These are phyloP conservation scores for Platycheirus rosarum DNA, from an alignment of 2,888 invertebrate genomes.

Conservation along the genomic window DNA sequence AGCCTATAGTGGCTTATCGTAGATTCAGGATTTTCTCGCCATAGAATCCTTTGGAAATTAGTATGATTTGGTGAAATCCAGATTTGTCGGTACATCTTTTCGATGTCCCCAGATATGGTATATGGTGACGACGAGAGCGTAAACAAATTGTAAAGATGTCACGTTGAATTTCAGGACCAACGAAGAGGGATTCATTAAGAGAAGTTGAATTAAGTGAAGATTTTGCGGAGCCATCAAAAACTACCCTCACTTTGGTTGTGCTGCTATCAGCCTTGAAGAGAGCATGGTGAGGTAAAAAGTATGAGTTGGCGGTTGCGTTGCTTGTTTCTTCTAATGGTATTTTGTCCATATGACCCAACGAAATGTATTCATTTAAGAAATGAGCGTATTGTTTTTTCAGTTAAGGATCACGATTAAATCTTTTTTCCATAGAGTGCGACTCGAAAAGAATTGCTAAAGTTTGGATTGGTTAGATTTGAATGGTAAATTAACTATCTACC, in stretches of 20 bases:
- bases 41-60: slow-evolving; percentile 55
- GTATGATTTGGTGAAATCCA: slow-evolving; percentile 36
- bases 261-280: slow-evolving; percentile 46
- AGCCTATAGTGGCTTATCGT: slow-evolving; percentile 25
- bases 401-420: slow-evolving; percentile 36
- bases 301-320: not conserved
- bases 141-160: slow-evolving; percentile 36
- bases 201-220: slow-evolving; percentile 35
- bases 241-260: slow-evolving; percentile 46
- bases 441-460: slow-evolving; percentile 24
- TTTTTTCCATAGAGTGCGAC: slow-evolving; percentile 47
- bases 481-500: slow-evolving; percentile 17
- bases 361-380: too few species aligned
- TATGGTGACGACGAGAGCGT: slow-evolving; percentile 16
- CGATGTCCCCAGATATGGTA: slow-evolving; percentile 38
- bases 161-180: slow-evolving; percentile 48
- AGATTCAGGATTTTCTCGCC: slow-evolving; percentile 22
- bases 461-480: slow-evolving; percentile 15
- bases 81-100: too few species aligned
- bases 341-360: slow-evolving; percentile 41
- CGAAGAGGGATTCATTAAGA: slow-evolving; percentile 42
- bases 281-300: slow-evolving; percentile 51
- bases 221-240: too few species aligned
- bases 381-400: too few species aligned
- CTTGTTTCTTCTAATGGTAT: slow-evolving; percentile 17